Evolutionary conservation across 2,113 vertebrate genomes (phyloP).

Genomic region (Propithecus coquereli): DNA sequence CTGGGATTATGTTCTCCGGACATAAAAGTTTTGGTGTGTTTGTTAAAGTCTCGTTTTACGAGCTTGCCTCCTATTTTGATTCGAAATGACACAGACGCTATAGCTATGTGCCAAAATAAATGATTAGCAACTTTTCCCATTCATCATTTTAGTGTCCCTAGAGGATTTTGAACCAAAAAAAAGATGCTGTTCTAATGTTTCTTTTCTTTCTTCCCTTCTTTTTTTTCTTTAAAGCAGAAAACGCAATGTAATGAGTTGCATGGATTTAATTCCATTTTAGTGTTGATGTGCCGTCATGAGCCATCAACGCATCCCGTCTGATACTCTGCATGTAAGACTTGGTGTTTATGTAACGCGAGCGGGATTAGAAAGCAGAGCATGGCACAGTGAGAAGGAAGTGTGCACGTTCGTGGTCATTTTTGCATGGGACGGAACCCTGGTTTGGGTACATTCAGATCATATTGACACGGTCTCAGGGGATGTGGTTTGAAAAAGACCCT

Average conservation of each 20-base stretch:
- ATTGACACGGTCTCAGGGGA: neutral
- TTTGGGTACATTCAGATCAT: neutral
- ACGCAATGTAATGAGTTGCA: slow-evolving; percentile 18
- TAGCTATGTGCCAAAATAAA: slow-evolving; percentile 29
- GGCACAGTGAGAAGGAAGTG: neutral
- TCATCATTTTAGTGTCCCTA: slow-evolving; percentile 24
- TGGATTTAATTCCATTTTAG: slow-evolving; percentile 35
- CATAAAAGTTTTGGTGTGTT: slow-evolving; percentile 12
- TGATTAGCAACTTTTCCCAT: slow-evolving; percentile 26
- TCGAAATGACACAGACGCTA: slow-evolving; percentile 13
- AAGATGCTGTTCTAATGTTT: neutral
- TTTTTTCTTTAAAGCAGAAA: slow-evolving; percentile 42
- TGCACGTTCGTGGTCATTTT: neutral
- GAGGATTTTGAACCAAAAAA: slow-evolving; percentile 44
- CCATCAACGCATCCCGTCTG: slow-evolving; percentile 53
- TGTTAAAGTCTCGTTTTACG: slow-evolving; percentile 42
- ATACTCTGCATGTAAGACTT: slow-evolving; percentile 30
- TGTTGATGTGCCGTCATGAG: neutral
- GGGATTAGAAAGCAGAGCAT: slow-evolving; percentile 27
- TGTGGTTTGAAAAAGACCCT: neutral
- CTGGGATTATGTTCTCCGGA: neutral
- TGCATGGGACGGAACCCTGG: neutral
- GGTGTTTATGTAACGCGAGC: neutral
- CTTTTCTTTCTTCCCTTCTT: neutral
- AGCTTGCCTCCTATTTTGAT: slow-evolving; percentile 17